Conservation (phyloP, 2,888 invertebrate species). For the Lacanobia oleracea region DNA sequence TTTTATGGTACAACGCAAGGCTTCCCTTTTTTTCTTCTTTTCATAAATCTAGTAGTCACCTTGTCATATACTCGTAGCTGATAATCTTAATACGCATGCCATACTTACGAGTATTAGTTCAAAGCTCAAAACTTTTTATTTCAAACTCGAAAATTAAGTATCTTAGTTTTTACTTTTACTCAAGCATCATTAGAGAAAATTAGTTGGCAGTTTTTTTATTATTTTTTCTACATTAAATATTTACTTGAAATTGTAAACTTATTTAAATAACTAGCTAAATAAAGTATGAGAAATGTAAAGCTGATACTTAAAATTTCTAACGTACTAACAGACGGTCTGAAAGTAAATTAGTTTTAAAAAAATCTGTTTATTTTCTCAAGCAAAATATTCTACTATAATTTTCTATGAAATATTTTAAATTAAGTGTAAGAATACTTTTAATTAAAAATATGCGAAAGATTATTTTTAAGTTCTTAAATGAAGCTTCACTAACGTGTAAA, state of each 20-base stretch:
- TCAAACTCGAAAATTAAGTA: conserved; percentile 3
- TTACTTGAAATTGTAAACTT: conserved; percentile 32
- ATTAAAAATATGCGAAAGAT: neutral
- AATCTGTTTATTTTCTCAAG: conserved; percentile 6
- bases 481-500: neutral
- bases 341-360: conserved; percentile 20
- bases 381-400: conserved; percentile 2
- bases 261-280: conserved; percentile 22
- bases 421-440: neutral
- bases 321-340: neutral
- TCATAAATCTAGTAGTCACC: too few species aligned
- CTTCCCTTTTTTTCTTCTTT: too few species aligned
- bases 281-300: conserved; percentile 8
- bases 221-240: conserved; percentile 17
- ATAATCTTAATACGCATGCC: too few species aligned
- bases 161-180: conserved; percentile 15
- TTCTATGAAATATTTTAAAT: neutral
- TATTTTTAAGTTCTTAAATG: neutral
- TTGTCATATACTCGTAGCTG: too few species aligned
- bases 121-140: conserved; percentile 8
- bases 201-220: conserved; percentile 31
- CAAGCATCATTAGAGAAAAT: conserved; percentile 41
- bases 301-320: neutral
- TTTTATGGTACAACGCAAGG: too few species aligned
- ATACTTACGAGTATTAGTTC: neutral